Evolutionary conservation across 2,113 vertebrate species (phyloP), one percentile per base, ranked within the genome.

Genomic region (Probosciger aterrimus): DNA sequence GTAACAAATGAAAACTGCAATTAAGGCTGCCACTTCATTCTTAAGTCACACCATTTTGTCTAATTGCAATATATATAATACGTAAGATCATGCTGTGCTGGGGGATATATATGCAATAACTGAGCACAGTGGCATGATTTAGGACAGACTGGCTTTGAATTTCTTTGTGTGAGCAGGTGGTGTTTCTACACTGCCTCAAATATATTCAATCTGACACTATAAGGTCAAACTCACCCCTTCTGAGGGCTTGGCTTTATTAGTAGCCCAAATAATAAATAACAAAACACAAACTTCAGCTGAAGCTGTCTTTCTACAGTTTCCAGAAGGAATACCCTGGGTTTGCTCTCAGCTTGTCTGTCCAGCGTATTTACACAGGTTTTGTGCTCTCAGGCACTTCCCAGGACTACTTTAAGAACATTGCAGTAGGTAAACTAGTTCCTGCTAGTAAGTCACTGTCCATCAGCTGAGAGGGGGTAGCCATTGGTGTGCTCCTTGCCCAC

Each of bases 11-110:
- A 93, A 95, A 96, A 96, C 77, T 97, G 96, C 95, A 96, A 96
- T 96, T 96, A 96, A 93, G 68, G 77, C 96, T 97, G 97, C 97
- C 97, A 97, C 86, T 93, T 96, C 96, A 96, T 96, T 96, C 96
- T 88, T 96, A 96, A 96, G 91, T 97, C 96, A 96, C 89, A 96
- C 95, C 95, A 95, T 96, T 97, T 97, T 95, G 89, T 94, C 95
- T 97, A 97, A 97, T 97, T 97, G 96, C 97, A 97, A 96, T 97
- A 96, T 97, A 97, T 97, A 97, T 95, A 97, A 97, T 97, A 97
- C 81, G 96, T 97, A 97, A 96, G 96, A 97, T 96, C 96, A 96
- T 97, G 95, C 96, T 97, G 96, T 97, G 97, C 96, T 96, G 97
- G 97, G 96, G 95, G 81, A 95, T 96, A 90, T 96, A 91, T 95